A percentile compares a stretch with the other conserved stretches of the same genome.
Evolutionary conservation across 2,797 vertebrate genomes (phyloP).

Genomic region (Siniperca undulata): DNA sequence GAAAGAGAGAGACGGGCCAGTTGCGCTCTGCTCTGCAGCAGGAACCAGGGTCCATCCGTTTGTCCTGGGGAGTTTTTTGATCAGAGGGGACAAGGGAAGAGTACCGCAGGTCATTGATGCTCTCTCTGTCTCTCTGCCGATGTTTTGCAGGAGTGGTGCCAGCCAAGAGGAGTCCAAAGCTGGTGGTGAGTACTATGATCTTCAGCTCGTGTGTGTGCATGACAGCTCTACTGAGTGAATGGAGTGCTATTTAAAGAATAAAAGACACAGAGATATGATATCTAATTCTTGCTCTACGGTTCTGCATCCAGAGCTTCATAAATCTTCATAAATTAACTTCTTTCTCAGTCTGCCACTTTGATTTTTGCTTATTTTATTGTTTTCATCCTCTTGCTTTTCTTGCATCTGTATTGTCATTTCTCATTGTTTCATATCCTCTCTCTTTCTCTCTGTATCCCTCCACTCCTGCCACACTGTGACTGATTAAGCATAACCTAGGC

Average conservation of each 20-base stretch:
- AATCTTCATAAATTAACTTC: conserved; percentile 47
- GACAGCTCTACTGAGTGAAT: conserved; percentile 38
- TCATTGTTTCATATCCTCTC: conserved; percentile 29
- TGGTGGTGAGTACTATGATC: conserved; percentile 93
- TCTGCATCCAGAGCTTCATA: conserved; percentile 44
- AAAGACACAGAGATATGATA: conserved; percentile 52
- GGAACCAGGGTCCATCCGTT: conserved; percentile 56
- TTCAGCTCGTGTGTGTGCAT: conserved; percentile 53
- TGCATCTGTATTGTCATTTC: conserved; percentile 36
- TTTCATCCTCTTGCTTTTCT: conserved; percentile 7
- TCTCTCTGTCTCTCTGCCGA: conserved; percentile 92
- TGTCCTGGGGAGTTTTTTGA: conserved; percentile 66
- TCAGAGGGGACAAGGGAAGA: conserved; percentile 81
- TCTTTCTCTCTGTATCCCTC: conserved; percentile 33
- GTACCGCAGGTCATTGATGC: conserved; percentile 88
- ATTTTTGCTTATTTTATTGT: conserved; percentile 28
- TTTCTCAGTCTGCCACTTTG: conserved; percentile 44
- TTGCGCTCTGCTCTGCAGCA: conserved; percentile 62
- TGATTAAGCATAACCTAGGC: conserved; percentile 67
- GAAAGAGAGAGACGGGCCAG: conserved; percentile 48
- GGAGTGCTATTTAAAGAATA: conserved; percentile 74
- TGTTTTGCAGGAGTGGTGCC: conserved; percentile 96
- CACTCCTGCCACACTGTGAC: conserved; percentile 63
- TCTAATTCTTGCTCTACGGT: conserved; percentile 46
- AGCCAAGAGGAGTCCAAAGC: conserved; percentile 99